Base-by-base conservation (phyloP, 2,888 invertebrate species). In the Lymantria dispar region DNA sequence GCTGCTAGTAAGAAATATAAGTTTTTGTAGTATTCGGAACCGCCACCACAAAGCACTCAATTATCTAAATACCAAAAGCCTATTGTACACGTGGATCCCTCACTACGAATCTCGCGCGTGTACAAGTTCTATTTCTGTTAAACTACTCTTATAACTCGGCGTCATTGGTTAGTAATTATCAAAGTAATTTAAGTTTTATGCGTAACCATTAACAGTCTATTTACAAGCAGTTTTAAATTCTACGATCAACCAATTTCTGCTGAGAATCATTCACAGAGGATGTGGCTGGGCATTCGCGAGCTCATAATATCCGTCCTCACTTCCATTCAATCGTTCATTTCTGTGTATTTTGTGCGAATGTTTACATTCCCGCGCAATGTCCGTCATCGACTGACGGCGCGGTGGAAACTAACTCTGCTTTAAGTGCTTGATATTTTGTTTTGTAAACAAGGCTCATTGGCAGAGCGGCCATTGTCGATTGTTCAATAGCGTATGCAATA, bases 281-380 rank as follows among this genome's bases (percentile, higher is more conserved):
- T 60, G 47, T 50, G 22, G 43, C 53, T 1, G 14, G 45, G 49
- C 50, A 55, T 64, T 60, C 52, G 54, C 56, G 37, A 48, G 53
- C 54, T 45, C 53, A 54, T 59, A 50, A 61, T 50, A 56, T 67
- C 67, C 45, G 52, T 64, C 50, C 54, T 49, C 68, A 41, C 46
- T 37, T 52, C 51, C 56, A 47, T 43, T 63, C 55, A 43, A 61
- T 46, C 47, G 45, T 52, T 54, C 55, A 45, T 44, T 62, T 50
- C 48, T 53, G 50, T 31, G 46, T 43, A 48, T 47, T 56, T 55
- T 53, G 48, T n/a, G 49, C 47, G 40, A 13, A 40, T 67, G 72
- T 74, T 70, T 69, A 70, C 64, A 66, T 58, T 63, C 56, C 47
- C 64, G 63, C 72, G 45, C 69, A 70, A 59, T 66, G 64, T 76